Evolutionary conservation across 2,888 invertebrate species (phyloP).

Genomic region (Willowsia nigromaculata): DNA sequence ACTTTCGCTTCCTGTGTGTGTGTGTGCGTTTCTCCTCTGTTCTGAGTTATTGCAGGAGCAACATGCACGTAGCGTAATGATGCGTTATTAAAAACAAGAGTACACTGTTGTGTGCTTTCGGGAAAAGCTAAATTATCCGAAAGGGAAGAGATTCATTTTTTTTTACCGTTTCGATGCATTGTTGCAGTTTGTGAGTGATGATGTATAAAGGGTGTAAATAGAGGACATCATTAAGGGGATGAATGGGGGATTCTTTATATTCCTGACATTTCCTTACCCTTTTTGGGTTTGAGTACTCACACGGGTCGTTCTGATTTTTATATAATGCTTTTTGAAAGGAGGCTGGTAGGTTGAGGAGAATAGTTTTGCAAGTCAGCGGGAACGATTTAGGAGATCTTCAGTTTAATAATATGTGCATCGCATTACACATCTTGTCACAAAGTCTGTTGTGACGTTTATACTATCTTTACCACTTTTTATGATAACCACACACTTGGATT

Average conservation of each 20-base stretch:
- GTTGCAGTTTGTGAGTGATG: constrained; percentile 10
- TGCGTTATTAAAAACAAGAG: constrained; percentile 27
- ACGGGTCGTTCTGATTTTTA: neutral
- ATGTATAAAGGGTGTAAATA: constrained; percentile 1
- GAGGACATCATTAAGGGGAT: constrained; percentile 16
- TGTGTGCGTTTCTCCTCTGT: no score
- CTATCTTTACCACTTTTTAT: neutral
- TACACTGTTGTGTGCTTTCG: neutral
- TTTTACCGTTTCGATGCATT: neutral
- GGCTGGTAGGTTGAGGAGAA: neutral
- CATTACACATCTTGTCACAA: neutral
- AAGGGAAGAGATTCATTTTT: constrained; percentile 22
- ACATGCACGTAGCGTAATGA: constrained; percentile 1
- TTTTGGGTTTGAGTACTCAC: neutral
- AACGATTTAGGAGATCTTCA: constrained; percentile 17
- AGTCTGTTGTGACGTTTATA: neutral
- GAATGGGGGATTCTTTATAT: neutral
- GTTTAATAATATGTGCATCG: neutral
- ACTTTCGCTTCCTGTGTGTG: constrained; percentile 44
- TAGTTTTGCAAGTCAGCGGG: constrained; percentile 11
- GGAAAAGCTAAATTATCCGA: constrained; percentile 55
- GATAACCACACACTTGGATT: constrained; percentile 44
- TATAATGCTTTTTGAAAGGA: neutral
- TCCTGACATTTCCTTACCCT: neutral
- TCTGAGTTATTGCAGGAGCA: constrained; percentile 11